Conservation (phyloP, 2,888 invertebrate genomes). For the Achlya flavicornis region DNA sequence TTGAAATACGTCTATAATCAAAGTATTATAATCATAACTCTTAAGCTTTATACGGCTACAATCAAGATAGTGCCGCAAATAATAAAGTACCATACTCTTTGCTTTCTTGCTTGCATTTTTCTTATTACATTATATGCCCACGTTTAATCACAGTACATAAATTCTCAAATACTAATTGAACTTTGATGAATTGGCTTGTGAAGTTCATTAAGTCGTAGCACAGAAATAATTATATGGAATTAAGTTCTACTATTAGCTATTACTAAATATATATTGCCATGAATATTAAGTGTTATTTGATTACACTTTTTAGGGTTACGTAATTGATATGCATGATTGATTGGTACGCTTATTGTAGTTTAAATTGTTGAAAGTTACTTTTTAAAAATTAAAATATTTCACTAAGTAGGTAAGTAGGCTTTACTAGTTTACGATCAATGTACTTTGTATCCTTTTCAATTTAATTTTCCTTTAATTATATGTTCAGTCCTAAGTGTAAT, state of each 20-base stretch:
- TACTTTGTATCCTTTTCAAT: no score
- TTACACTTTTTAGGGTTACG: no score
- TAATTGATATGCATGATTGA: no score
- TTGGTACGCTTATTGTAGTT: no score
- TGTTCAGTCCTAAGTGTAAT: no score
- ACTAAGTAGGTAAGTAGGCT: no score
- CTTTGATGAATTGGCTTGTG: not conserved
- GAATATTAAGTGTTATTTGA: not conserved
- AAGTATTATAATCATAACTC: not conserved
- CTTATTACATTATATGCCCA: not conserved
- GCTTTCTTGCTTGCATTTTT: not conserved
- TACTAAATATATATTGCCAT: not conserved
- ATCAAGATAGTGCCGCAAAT: not conserved
- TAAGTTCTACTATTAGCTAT: not conserved
- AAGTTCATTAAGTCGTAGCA: not conserved
- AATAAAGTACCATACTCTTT: not conserved
- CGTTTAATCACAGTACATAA: not conserved
- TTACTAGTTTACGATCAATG: no score
- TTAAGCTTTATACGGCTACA: not conserved
- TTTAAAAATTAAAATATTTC: no score
- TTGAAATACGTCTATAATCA: not conserved
- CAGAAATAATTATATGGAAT: not conserved
- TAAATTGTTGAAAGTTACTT: no score
- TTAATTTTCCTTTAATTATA: no score
- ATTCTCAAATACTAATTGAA: not conserved